Percentiles rank a stretch among this genome's conserved stretches.
Evolutionary conservation across 2,888 invertebrate species (phyloP).

Genomic region (Diploptera punctata): DNA sequence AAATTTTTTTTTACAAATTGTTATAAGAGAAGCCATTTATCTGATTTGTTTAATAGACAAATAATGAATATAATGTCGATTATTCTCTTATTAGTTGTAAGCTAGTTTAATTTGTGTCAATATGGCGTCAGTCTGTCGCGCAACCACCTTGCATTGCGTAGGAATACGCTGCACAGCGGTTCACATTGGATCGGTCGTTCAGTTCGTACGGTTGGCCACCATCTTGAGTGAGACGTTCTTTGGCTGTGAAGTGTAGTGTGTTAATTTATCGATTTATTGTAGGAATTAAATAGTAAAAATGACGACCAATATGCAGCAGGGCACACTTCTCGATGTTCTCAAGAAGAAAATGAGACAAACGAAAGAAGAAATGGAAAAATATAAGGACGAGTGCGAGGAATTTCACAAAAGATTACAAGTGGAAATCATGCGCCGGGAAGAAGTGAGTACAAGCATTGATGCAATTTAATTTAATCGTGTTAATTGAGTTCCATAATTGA

Average conservation of each 20-base stretch:
- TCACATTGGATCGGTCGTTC: constrained; percentile 49
- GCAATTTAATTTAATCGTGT: too few species aligned
- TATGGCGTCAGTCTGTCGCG: background rate
- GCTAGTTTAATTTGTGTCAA: background rate
- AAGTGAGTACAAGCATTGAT: constrained; percentile 80
- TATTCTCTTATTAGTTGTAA: too few species aligned
- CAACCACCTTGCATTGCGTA: constrained; percentile 55
- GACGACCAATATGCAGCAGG: constrained; percentile 91
- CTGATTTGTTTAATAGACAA: too few species aligned
- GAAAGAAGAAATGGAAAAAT: constrained; percentile 98
- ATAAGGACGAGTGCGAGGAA: constrained; percentile 97
- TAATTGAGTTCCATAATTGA: too few species aligned
- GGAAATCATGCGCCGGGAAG: constrained; percentile 96
- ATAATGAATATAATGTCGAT: too few species aligned
- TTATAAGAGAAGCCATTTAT: background rate
- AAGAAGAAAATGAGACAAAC: constrained; percentile 99
- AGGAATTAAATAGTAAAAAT: constrained; percentile 58
- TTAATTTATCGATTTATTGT: constrained; percentile 3
- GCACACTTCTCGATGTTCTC: constrained; percentile 93
- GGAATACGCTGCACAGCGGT: constrained; percentile 40
- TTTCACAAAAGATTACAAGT: constrained; percentile 93
- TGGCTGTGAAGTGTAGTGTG: constrained; percentile 36
- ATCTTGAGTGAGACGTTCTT: constrained; percentile 43
- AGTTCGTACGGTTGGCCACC: constrained; percentile 42
- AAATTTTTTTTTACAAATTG: too few species aligned